These are phyloP conservation scores for Dolichotis patagonum DNA, from an alignment of 2,113 vertebrate species.

Conservation along the genomic window DNA sequence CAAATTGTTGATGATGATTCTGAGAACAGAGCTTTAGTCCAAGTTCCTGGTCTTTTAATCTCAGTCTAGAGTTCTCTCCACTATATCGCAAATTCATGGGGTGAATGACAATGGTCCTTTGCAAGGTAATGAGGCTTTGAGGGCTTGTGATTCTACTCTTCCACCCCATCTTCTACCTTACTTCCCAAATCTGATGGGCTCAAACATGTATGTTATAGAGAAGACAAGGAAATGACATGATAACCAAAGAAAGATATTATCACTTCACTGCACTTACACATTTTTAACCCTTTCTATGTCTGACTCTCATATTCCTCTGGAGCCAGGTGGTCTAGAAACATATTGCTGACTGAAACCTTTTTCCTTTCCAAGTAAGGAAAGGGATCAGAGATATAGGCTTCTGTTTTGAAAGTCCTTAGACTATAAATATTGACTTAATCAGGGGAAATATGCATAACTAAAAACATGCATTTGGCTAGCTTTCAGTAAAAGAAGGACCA, in stretches of 20 bases:
- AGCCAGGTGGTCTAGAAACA: background rate
- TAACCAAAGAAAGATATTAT: slow-evolving; percentile 25
- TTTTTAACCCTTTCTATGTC: background rate
- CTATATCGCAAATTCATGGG: background rate
- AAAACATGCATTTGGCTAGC: slow-evolving; percentile 58
- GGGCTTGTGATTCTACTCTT: slow-evolving; percentile 6
- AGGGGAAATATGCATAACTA: slow-evolving; percentile 52
- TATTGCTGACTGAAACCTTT: slow-evolving; percentile 13
- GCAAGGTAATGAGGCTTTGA: background rate
- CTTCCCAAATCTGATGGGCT: slow-evolving; percentile 32
- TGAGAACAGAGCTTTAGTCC: slow-evolving; percentile 3
- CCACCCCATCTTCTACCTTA: background rate
- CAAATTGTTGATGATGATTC: background rate
- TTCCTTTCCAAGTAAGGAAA: slow-evolving; percentile 17
- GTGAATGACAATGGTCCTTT: background rate
- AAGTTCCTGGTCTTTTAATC: slow-evolving; percentile 20
- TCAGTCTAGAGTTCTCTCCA: background rate
- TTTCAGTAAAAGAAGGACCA: slow-evolving; percentile 22
- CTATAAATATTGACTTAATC: slow-evolving; percentile 55
- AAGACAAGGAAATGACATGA: slow-evolving; percentile 40
- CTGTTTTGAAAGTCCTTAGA: slow-evolving; percentile 51
- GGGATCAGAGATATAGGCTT: slow-evolving; percentile 1
- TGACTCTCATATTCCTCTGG: background rate
- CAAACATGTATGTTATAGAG: background rate
- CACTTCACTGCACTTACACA: background rate